Base-by-base conservation (phyloP, 2,888 invertebrate species). In the Belgica antarctica region DNA sequence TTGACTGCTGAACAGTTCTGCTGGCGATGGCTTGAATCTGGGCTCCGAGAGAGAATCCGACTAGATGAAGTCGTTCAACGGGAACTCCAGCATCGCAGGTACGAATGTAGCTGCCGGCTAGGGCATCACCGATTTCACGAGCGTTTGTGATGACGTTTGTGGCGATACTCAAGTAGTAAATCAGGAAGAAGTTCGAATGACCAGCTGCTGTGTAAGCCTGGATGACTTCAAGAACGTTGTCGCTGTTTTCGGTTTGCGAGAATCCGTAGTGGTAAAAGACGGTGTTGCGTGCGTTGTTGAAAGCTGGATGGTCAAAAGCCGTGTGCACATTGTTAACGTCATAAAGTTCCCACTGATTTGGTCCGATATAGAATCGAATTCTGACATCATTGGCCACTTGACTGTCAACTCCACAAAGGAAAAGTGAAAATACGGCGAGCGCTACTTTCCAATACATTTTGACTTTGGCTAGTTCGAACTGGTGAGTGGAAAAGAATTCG, bases 41-140 rank as follows among this genome's bases (percentile, higher is more conserved):
- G 0, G 70, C 70, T 25, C 70, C 70, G n/a, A 70, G 61, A 8
- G 61, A 59, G 17, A 61, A 70, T 1, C 70, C 70, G 7, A 70
- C 34, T 25, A 70, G 25, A 27, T 70, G 62, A 34, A 36, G 36
- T 12, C 27, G 59, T n/a, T 4, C n/a, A 8, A 10, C 27, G 19
- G 19, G 19, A 28, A 52, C 3, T 52, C 70, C 70, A 36, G n/a
- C 41, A 15, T 70, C 41, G 10, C n/a, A 31, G 25, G 61, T 17
- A 41, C 41, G 25, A 12, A 61, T 70, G 5, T 57, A 41, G 1
- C 25, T 5, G 17, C 1, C 4, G 4, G 70, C 61, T n/a, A 70
- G 22, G 4, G 15, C 27, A 24, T 28, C 27, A 41, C 52, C 70
- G 12, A 70, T n/a, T 61, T 34, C 61, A 2, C 25, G 12, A 7